Base-by-base conservation (phyloP, 2,113 vertebrate genomes). In the Ondatra zibethicus region DNA sequence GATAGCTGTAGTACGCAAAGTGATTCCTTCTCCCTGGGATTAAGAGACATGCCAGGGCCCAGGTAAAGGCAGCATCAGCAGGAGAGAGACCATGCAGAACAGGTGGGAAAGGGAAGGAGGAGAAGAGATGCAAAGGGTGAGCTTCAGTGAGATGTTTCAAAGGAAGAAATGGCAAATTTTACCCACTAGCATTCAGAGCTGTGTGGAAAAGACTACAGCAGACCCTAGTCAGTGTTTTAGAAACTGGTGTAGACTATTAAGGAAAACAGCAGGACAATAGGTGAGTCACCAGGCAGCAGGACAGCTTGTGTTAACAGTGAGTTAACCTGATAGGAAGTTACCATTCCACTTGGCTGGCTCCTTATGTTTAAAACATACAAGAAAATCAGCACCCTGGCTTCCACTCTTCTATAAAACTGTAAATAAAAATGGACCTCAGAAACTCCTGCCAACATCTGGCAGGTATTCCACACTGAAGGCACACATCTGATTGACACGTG, bases 1-100 rank as follows among this genome's bases (percentile, higher is more conserved):
- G 99, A 99, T 99, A 99, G 99, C 98, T 98, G 99, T 99, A 99
- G 99, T 99, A 99, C 99, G 99, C 99, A 99, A 99, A 99, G 99
- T 99, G 99, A 98, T 99, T 99, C 99, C 99, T 99, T 99, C 99
- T 99, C 98, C 99, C 99, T 99, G 99, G 99, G 98, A 98, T 98
- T 98, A 98, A 98, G 98, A 98, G 98, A 98, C 99, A 99, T 99
- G 99, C 99, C 98, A 98, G 99, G 99, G 98, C 99, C 99, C 99
- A 99, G 99, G 98, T 99, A 99, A 99, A 99, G 99, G 99, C 99
- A 99, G 99, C 98, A 98, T 95, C 98, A 98, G 99, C 98, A 98
- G 98, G 97, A 98, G 95, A 98, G 98, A 98, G 95, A 98, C 97
- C 98, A 98, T 93, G 98, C 98, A 98, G 98, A 98, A 98, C 98